Percentiles rank a stretch among this genome's conserved stretches.
Conservation (phyloP, 2,113 vertebrate species). For the Callocephalon fimbriatum region DNA sequence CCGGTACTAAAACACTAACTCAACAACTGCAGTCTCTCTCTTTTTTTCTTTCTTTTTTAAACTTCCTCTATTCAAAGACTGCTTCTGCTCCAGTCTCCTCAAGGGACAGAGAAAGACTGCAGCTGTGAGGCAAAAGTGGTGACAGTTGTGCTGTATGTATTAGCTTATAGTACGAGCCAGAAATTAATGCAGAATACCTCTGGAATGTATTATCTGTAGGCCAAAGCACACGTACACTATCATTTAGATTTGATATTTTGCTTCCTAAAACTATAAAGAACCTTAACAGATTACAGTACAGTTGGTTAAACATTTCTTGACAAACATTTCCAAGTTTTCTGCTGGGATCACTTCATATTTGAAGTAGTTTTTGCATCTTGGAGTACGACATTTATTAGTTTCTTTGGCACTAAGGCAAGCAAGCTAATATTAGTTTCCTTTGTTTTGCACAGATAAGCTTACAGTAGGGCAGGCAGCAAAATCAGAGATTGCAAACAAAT, state of each 20-base stretch:
- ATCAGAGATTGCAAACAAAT: neutral
- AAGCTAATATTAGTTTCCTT: slow-evolving; percentile 12
- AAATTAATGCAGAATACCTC: neutral
- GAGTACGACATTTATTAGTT: neutral
- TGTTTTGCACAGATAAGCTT: neutral
- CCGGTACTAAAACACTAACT: neutral
- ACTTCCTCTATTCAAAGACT: neutral
- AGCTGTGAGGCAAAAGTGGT: neutral
- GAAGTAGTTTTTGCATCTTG: neutral
- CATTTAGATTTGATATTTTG: neutral
- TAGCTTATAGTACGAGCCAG: neutral
- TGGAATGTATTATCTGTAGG: neutral
- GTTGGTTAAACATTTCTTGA: neutral
- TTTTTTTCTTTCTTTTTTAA: neutral
- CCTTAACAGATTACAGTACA: neutral
- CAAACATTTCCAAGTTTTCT: slow-evolving; percentile 10
- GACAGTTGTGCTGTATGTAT: neutral
- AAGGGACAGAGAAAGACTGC: neutral
- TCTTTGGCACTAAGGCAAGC: neutral
- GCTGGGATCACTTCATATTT: neutral
- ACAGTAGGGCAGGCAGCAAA: neutral
- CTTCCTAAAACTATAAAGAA: neutral
- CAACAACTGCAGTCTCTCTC: neutral
- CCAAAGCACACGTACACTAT: neutral
- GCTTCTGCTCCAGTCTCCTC: neutral